Conservation (phyloP, 2,797 vertebrate species). For the Malacoctenus gilli region DNA sequence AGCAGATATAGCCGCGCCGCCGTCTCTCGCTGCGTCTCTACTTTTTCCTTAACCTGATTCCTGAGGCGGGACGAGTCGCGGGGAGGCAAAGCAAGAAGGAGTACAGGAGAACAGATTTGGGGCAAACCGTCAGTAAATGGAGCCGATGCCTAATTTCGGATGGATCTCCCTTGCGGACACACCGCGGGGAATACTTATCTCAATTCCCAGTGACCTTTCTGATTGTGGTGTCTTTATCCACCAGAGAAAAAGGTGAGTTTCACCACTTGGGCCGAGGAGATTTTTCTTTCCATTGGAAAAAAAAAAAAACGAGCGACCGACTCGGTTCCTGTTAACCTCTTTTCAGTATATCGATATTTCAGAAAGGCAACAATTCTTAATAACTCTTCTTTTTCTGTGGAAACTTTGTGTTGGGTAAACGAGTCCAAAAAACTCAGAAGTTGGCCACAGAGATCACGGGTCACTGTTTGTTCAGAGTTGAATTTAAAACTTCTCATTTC, state of each 20-base stretch:
- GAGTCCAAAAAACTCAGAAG: no score
- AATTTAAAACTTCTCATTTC: neutral
- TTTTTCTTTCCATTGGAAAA: no score
- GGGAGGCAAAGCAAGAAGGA: constrained; percentile 16
- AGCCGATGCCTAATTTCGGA: constrained; percentile 31
- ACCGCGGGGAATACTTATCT: constrained; percentile 26
- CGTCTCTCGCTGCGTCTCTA: neutral
- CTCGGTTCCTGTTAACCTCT: no score
- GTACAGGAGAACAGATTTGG: constrained; percentile 26
- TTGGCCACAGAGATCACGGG: neutral
- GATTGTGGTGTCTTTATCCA: constrained; percentile 7
- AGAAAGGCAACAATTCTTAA: no score
- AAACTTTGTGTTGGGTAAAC: no score
- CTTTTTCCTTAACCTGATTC: constrained; percentile 6
- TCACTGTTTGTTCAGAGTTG: constrained; percentile 5
- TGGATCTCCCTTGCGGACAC: constrained; percentile 26
- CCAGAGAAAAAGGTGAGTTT: constrained; percentile 5
- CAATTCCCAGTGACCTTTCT: constrained; percentile 27
- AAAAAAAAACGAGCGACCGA: no score
- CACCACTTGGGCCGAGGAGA: no score
- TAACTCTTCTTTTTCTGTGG: no score
- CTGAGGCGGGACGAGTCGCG: constrained; percentile 15
- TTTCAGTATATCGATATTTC: no score
- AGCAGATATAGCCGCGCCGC: constrained; percentile 4
- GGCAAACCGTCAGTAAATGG: constrained; percentile 31